A percentile compares a stretch with the other conserved stretches of the same genome.
These are phyloP conservation scores for Phenganax subtilis DNA, from an alignment of 92 coral and sea anemone species.

Conservation along the genomic window DNA sequence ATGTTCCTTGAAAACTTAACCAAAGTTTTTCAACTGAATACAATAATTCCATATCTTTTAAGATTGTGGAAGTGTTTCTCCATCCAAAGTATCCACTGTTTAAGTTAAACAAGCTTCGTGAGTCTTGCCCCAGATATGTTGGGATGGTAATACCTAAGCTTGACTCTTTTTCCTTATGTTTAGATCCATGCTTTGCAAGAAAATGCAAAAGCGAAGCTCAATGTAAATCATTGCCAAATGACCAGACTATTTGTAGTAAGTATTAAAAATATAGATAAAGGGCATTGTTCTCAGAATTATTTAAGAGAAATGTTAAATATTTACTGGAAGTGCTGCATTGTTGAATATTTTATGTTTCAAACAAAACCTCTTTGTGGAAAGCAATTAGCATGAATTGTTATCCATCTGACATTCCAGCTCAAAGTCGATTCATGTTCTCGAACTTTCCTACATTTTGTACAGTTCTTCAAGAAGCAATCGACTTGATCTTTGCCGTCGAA, in stretches of 20 bases:
- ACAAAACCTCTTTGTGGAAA: neutral
- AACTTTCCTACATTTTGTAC: neutral
- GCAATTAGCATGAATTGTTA: neutral
- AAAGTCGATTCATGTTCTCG: neutral
- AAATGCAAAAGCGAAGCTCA: constrained; percentile 20
- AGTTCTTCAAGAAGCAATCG: constrained; percentile 35
- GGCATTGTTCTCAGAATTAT: neutral
- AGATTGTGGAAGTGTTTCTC: neutral
- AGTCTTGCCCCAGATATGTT: neutral
- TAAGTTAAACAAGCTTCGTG: no score
- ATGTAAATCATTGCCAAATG: constrained; percentile 35
- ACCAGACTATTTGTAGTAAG: constrained; percentile 32
- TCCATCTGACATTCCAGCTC: no score
- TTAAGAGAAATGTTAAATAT: neutral
- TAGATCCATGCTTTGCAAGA: constrained; percentile 37
- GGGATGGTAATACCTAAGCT: neutral
- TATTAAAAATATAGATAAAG: neutral
- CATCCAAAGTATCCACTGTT: no score
- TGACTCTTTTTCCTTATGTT: neutral
- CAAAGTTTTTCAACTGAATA: no score
- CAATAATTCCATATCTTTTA: no score
- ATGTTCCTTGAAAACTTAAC: no score
- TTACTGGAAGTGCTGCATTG: neutral
- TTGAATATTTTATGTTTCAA: neutral
- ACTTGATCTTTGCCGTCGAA: constrained; percentile 70